Evolutionary conservation across 2,888 invertebrate species (phyloP).

Genomic region (Pecten maximus): DNA sequence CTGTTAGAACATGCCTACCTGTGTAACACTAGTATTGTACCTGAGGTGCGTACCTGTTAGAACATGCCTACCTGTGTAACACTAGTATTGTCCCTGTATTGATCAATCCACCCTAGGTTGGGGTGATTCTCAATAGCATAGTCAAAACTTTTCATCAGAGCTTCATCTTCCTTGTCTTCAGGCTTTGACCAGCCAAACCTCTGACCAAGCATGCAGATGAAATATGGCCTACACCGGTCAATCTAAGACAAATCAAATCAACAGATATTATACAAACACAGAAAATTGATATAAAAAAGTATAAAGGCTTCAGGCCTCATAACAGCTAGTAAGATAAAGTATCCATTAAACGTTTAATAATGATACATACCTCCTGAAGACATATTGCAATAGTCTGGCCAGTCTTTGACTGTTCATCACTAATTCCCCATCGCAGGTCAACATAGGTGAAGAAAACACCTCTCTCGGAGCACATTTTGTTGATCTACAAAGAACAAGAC

Average conservation of each 20-base stretch:
- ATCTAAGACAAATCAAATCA: conserved; percentile 62
- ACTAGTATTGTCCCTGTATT: conserved; percentile 68
- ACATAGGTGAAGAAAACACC: conserved; percentile 76
- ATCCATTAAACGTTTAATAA: no score
- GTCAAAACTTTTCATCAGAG: conserved; percentile 66
- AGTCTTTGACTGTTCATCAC: conserved; percentile 69
- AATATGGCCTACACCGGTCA: conserved; percentile 75
- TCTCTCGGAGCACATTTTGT: conserved; percentile 68
- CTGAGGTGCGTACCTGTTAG: no score
- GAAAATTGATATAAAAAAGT: no score
- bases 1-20: no score
- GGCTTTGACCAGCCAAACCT: conserved; percentile 75
- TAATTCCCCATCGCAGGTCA: conserved; percentile 76
- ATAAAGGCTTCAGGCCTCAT: no score
- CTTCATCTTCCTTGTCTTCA: conserved; percentile 60
- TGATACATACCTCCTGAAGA: conserved; percentile 71
- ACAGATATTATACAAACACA: no score
- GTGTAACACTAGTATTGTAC: no score
- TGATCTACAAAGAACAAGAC: conserved; percentile 62
- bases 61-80: conserved; percentile 68
- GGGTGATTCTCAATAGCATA: conserved; percentile 70
- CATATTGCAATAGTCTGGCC: conserved; percentile 77
- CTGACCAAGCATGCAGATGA: conserved; percentile 75
- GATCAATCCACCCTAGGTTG: conserved; percentile 67
- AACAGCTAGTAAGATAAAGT: no score